Conservation (phyloP, 2,888 invertebrate genomes). For the Agrenia bidenticulata region DNA sequence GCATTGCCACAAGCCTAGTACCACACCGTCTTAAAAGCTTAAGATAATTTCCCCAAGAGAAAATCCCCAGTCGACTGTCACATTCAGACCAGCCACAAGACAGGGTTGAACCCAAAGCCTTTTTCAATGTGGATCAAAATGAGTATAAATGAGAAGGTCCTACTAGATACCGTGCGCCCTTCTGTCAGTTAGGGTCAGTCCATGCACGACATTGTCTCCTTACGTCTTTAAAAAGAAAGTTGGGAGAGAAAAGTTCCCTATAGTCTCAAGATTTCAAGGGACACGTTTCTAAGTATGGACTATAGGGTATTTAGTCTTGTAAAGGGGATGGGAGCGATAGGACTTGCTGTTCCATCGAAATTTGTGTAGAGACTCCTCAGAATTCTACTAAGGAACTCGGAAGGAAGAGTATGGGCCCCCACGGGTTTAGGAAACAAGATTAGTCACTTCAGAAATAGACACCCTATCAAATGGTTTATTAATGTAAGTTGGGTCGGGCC, state of each 20-base stretch:
- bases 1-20: not conserved
- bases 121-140: not conserved
- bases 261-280: no score
- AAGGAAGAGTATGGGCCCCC: not conserved
- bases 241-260: no score
- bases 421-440: conserved; percentile 29
- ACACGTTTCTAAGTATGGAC: no score
- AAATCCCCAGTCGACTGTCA: conserved; percentile 3
- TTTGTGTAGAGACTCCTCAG: no score
- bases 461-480: conserved; percentile 21
- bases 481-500: conserved; percentile 10
- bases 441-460: conserved; percentile 38
- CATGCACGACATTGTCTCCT: no score
- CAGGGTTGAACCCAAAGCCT: not conserved
- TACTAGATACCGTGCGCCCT: not conserved
- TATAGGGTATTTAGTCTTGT: no score
- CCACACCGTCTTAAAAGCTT: conserved; percentile 14
- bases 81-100: not conserved
- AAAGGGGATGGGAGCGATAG: no score
- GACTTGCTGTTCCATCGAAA: no score
- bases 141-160: conserved; percentile 12
- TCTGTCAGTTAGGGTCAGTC: no score
- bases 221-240: no score
- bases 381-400: no score
- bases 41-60: conserved; percentile 12